A percentile compares a stretch with the other conserved stretches of the same genome.
These are phyloP conservation scores for Drosophila miranda DNA, from an alignment of 1,140 invertebrate genomes.

Conservation along the genomic window DNA sequence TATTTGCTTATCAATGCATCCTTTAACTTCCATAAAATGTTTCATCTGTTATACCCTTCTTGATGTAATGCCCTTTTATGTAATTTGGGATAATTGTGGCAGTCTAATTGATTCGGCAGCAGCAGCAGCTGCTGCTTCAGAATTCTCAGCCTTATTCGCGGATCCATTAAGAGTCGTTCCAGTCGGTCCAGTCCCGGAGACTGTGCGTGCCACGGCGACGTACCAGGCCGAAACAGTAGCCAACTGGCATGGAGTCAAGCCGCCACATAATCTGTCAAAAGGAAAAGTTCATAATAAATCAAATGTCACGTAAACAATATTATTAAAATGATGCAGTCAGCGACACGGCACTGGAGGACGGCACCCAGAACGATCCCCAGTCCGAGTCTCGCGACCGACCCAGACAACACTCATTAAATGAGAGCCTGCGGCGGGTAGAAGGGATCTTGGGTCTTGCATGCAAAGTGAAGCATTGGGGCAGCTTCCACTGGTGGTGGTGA, in stretches of 20 bases:
- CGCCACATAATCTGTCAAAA: slow-evolving; percentile 81
- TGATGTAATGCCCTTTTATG: slow-evolving; percentile 29
- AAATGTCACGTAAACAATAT: slow-evolving; percentile 82
- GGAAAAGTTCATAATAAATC: slow-evolving; percentile 81
- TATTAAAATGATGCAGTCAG: slow-evolving; percentile 77
- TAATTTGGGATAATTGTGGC: slow-evolving; percentile 58
- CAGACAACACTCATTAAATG: slow-evolving; percentile 65
- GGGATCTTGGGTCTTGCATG: slow-evolving; percentile 46
- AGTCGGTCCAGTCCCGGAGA: neutral
- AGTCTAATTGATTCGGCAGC: slow-evolving; percentile 63
- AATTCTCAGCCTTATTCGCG: slow-evolving; percentile 22
- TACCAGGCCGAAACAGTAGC: slow-evolving; percentile 59
- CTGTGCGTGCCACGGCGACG: slow-evolving; percentile 29
- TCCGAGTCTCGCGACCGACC: slow-evolving; percentile 15
- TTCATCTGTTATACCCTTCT: neutral
- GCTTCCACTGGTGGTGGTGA: slow-evolving; percentile 2
- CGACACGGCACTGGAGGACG: slow-evolving; percentile 18
- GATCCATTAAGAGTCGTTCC: slow-evolving; percentile 50
- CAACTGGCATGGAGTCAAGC: slow-evolving; percentile 59
- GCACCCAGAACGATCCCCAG: slow-evolving; percentile 1
- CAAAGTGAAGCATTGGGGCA: slow-evolving; percentile 45
- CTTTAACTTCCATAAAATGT: no score
- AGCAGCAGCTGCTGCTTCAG: slow-evolving; percentile 22
- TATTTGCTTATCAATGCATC: no score
- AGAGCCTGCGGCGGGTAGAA: slow-evolving; percentile 42